Base-by-base conservation (phyloP, 2,113 vertebrate species). In the Amblyornis subalaris region DNA sequence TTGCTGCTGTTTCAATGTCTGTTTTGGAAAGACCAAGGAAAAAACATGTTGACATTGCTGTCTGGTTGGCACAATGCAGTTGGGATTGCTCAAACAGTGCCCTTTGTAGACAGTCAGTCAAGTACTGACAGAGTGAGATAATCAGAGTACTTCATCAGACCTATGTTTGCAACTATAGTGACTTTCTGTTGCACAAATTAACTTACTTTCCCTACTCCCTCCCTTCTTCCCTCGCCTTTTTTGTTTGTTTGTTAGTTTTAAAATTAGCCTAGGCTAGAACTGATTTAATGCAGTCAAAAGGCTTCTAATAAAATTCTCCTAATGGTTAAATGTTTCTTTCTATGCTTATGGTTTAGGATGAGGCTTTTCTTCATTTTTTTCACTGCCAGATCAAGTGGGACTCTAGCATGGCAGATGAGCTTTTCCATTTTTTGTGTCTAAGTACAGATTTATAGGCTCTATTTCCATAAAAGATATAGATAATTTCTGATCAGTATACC, bases 1-100 rank as follows among this genome's bases (percentile, higher is more conserved):
- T 89, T 88, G 35, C 33, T 91, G 33, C 26, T 73, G 54, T 75
- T 89, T 60, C 47, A 84, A 22, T 36, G 53, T 84, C 24, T 86
- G 10, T 65, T 47, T 76, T 70, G 42, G 55, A 74, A 67, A 36
- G 62, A 45, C 4, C 12, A 35, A 85, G 62, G 42, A 31, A 72
- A 53, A 45, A 83, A 24, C 44, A 1, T 83, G 60, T 79, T 93
- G 57, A 47, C 80, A 73, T 45, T 42, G 35, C 54, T 62, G 70
- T n/a, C 76, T 86, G 79, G 35, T 23, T 93, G 93, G 69, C 73
- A 88, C 55, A 81, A 28, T 69, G 36, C 3, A 2, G 23, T 7
- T 62, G 38, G 53, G 23, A 66, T 91, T 95, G 89, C 81, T 93
- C 82, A 85, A 90, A 38, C 69, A 64, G 66, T 94, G 89, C 45